Evolutionary conservation across 2,888 invertebrate species (phyloP).

Genomic region (Apamea sordens): DNA sequence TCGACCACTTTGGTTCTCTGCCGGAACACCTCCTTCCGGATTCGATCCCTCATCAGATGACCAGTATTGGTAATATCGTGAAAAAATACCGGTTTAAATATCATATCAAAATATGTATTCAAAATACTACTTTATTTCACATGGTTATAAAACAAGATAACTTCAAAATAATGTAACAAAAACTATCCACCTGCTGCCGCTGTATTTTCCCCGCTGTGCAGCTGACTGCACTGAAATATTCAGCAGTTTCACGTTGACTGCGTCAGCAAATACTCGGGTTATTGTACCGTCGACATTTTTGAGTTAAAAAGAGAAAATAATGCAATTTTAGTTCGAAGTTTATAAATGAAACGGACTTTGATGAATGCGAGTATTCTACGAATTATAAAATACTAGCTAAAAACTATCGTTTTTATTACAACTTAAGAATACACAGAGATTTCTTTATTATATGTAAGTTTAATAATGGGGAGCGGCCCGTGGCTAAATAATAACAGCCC

Average conservation of each 20-base stretch:
- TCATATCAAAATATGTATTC: background rate
- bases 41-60: no score
- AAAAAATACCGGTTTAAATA: background rate
- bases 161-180: background rate
- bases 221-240: constrained; percentile 51
- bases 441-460: no score
- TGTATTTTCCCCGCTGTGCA: constrained; percentile 28
- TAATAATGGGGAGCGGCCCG: no score
- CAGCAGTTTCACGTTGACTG: constrained; percentile 4
- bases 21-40: no score
- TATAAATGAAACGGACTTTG: background rate
- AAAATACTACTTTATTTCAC: background rate
- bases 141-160: background rate
- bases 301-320: background rate
- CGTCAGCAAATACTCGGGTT: constrained; percentile 17
- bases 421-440: no score
- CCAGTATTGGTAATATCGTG: background rate
- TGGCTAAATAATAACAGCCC: no score
- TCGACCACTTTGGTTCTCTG: no score
- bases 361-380: background rate
- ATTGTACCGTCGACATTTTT: background rate
- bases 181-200: background rate
- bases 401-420: no score
- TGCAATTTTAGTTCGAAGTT: background rate
- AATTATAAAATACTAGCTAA: no score